Percentiles rank a stretch among this genome's conserved stretches.
Evolutionary conservation across 2,888 invertebrate genomes (phyloP).

Genomic region (Neoscelio sp.): DNA sequence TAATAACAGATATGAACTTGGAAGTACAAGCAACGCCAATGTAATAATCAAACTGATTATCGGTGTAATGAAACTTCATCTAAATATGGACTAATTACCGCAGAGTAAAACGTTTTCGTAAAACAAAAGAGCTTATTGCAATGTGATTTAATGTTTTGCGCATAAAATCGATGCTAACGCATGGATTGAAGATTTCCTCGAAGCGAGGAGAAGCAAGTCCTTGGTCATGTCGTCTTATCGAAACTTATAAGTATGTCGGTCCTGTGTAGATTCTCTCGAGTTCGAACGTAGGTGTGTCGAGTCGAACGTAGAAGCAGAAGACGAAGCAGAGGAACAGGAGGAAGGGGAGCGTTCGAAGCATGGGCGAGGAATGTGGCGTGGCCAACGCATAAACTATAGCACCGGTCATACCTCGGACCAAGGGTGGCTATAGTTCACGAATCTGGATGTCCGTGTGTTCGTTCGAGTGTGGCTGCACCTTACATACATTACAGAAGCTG

Average conservation of each 20-base stretch:
- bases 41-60: too few species aligned
- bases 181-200: slow-evolving; percentile 38
- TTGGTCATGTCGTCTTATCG: slow-evolving; percentile 66
- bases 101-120: too few species aligned
- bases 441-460: too few species aligned
- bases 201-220: slow-evolving; percentile 57
- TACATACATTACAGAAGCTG: slow-evolving; percentile 51
- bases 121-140: slow-evolving; percentile 28
- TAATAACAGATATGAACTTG: too few species aligned
- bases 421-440: slow-evolving; percentile 79
- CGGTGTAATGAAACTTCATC: too few species aligned
- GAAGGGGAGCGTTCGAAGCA: slow-evolving; percentile 78
- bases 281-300: slow-evolving; percentile 65
- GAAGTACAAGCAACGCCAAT: too few species aligned
- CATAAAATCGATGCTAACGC: slow-evolving; percentile 25
- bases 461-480: slow-evolving; percentile 42
- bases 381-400: slow-evolving; percentile 82
- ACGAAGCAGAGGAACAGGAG: slow-evolving; percentile 66
- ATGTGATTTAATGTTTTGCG: slow-evolving; percentile 19
- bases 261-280: slow-evolving; percentile 55
- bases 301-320: slow-evolving; percentile 61
- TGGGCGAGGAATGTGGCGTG: slow-evolving; percentile 83
- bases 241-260: slow-evolving; percentile 63
- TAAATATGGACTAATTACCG: too few species aligned
- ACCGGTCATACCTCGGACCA: slow-evolving; percentile 77